Percentiles rank a stretch among this genome's conserved stretches.
These are phyloP conservation scores for Pseudopodoces humilis DNA, from an alignment of 2,113 vertebrate species.

Conservation along the genomic window DNA sequence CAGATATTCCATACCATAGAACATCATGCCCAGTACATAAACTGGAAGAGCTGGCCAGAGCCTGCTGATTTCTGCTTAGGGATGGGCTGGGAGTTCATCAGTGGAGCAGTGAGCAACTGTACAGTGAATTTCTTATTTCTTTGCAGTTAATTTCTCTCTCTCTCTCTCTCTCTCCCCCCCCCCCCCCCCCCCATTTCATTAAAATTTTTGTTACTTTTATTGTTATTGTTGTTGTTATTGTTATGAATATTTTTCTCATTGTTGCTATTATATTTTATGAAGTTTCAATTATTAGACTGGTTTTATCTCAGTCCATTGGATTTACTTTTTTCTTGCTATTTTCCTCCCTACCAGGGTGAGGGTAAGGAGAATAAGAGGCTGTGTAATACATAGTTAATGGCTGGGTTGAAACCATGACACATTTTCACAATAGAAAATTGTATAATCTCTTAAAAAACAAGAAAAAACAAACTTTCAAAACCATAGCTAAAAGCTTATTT, in stretches of 20 bases:
- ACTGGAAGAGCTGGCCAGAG: not conserved
- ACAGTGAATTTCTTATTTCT: not conserved
- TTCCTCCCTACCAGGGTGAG: not conserved
- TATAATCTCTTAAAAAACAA: not conserved
- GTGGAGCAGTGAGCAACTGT: not conserved
- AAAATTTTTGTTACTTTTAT: not conserved
- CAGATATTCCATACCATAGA: not conserved
- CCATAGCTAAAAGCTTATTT: not conserved
- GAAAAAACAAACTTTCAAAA: not conserved
- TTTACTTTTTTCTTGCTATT: not conserved
- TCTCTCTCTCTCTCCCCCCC: not conserved
- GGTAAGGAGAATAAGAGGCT: not conserved
- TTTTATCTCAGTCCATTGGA: not conserved
- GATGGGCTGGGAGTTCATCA: not conserved
- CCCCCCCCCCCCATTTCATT: not conserved
- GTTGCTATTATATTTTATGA: not conserved
- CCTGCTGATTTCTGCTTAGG: not conserved
- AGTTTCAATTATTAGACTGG: not conserved
- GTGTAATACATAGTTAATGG: not conserved
- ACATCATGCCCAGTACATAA: accelerated
- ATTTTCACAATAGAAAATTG: not conserved
- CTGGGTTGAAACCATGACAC: not conserved
- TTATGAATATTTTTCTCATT: not conserved
- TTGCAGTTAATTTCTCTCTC: not conserved
- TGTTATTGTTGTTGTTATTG: not conserved